Conservation (phyloP, 2,113 vertebrate genomes). For the Callipepla squamata region DNA sequence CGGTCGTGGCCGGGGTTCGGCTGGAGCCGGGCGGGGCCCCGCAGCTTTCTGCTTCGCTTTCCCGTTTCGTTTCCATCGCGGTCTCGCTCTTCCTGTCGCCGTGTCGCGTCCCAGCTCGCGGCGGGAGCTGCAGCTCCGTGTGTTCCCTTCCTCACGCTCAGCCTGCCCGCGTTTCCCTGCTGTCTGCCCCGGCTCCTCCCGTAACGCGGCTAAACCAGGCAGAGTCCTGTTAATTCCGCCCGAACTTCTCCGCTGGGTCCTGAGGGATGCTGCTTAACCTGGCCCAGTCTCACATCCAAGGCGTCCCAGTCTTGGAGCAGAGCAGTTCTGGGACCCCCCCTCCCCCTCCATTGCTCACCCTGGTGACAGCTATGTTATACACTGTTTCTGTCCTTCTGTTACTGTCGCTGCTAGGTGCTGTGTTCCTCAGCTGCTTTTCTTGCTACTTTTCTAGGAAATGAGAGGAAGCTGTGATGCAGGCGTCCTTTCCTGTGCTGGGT, state of each 20-base stretch:
- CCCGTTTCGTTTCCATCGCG: not conserved
- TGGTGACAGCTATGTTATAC: not conserved
- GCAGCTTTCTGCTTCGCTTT: not conserved
- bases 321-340: not conserved
- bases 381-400: not conserved
- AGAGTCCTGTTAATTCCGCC: too few species aligned
- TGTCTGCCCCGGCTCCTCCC: not conserved
- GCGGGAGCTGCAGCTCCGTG: not conserved
- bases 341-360: too few species aligned
- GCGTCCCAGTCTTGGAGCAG: not conserved
- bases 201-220: not conserved
- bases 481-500: not conserved
- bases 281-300: not conserved
- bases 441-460: not conserved
- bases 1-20: not conserved
- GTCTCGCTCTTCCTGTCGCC: too few species aligned
- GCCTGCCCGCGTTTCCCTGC: not conserved
- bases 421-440: not conserved
- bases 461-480: not conserved
- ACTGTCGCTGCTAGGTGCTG: not conserved
- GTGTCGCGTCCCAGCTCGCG: accelerated
- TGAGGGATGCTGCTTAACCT: not conserved
- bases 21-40: not conserved
- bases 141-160: too few species aligned
- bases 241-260: accelerated